Conservation (phyloP, 2,797 vertebrate genomes). For the Falco naumanni region DNA sequence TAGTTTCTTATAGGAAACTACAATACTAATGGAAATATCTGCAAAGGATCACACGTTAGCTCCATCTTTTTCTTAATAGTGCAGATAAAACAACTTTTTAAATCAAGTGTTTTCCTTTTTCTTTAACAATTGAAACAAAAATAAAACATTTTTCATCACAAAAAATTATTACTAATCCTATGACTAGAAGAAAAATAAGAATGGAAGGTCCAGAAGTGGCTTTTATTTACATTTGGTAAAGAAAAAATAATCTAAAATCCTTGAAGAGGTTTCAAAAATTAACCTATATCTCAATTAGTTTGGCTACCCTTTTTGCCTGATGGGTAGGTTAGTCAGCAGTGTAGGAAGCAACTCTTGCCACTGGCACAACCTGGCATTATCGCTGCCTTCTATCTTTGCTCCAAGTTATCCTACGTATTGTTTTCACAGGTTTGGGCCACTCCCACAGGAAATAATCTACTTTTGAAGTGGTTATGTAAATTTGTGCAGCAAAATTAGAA, state of each 20-base stretch:
- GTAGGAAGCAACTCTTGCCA: background rate
- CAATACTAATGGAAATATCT: background rate
- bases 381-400: background rate
- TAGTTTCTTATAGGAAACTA: background rate
- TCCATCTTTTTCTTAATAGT: background rate
- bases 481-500: conserved; percentile 18
- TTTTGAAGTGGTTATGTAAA: conserved; percentile 34
- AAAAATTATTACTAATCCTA: background rate
- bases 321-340: background rate
- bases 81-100: background rate
- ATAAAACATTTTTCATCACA: background rate
- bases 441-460: background rate
- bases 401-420: accelerated
- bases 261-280: background rate
- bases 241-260: background rate
- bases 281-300: background rate
- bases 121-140: background rate
- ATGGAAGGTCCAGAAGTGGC: accelerated
- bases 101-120: background rate
- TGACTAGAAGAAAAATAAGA: background rate
- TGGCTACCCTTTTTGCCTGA: background rate
- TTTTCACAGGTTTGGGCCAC: background rate
- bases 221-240: background rate
- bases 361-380: background rate
- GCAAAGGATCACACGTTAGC: background rate